Conservation (phyloP, 2,797 vertebrate genomes). For the Hoplostethus mediterraneus region DNA sequence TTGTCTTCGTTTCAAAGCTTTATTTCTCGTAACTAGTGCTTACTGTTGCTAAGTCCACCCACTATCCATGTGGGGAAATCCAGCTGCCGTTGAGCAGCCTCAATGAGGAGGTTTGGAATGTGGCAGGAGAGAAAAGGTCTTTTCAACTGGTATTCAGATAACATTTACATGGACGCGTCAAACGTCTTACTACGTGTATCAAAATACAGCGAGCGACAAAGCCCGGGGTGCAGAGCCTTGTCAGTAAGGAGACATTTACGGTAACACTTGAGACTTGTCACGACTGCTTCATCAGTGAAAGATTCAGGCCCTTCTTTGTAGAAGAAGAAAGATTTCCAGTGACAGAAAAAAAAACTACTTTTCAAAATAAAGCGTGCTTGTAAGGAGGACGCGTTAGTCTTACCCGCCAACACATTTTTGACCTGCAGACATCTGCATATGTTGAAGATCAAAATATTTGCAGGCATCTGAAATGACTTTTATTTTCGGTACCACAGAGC, state of each 20-base stretch:
- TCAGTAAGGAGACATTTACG: background rate
- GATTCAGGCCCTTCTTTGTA: background rate
- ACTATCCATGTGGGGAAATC: slow-evolving; percentile 75
- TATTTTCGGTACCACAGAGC: background rate
- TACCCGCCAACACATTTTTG: background rate
- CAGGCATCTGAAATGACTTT: slow-evolving; percentile 6
- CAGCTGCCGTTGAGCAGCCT: slow-evolving; percentile 75
- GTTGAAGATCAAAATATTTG: background rate
- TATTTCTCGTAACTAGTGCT: slow-evolving; percentile 61
- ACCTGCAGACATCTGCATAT: background rate
- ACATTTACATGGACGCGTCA: slow-evolving; percentile 62
- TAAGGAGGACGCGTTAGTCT: too few relatives aligned
- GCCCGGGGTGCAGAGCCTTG: background rate
- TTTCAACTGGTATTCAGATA: slow-evolving; percentile 77
- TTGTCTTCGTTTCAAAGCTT: slow-evolving; percentile 25
- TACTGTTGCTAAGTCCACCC: slow-evolving; percentile 76
- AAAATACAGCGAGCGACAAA: slow-evolving; percentile 39
- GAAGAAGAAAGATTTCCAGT: background rate
- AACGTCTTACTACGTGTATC: slow-evolving; percentile 59
- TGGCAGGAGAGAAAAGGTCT: slow-evolving; percentile 78
- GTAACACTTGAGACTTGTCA: slow-evolving; percentile 1
- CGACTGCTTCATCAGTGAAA: background rate
- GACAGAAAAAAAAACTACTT: background rate
- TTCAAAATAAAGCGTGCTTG: too few relatives aligned
- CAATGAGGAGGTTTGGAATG: slow-evolving; percentile 81